Evolutionary conservation across 2,797 vertebrate genomes (phyloP).

Genomic region (Harpagifer antarcticus): DNA sequence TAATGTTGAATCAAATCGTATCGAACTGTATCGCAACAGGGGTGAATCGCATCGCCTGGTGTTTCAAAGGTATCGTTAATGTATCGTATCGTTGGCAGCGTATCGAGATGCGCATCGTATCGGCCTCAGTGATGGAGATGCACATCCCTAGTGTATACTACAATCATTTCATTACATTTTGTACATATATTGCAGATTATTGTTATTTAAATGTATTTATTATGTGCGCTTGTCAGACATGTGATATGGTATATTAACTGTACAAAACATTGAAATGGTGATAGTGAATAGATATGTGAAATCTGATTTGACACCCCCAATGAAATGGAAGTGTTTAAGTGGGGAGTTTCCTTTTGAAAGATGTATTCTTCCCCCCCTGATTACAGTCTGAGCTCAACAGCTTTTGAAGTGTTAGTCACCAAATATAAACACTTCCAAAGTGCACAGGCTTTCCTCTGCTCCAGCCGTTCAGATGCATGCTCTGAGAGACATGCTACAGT

Average conservation of each 20-base stretch:
- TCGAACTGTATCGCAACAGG: too few relatives aligned
- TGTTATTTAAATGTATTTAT: neutral
- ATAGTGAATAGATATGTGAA: neutral
- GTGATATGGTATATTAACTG: neutral
- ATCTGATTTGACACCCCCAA: neutral
- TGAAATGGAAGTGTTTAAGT: too few relatives aligned
- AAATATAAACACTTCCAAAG: slow-evolving; percentile 1
- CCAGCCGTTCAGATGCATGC: neutral
- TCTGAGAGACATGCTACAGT: neutral
- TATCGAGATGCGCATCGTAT: too few relatives aligned
- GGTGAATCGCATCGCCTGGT: too few relatives aligned
- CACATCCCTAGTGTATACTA: neutral
- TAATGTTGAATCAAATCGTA: too few relatives aligned
- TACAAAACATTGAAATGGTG: neutral
- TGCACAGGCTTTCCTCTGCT: neutral
- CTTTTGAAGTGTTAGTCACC: slow-evolving; percentile 17
- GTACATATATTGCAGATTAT: neutral
- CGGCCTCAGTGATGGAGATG: too few relatives aligned
- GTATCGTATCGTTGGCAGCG: too few relatives aligned
- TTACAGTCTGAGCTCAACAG: slow-evolving; percentile 21
- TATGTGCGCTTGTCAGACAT: neutral
- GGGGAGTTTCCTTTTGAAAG: neutral
- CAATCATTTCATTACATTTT: neutral
- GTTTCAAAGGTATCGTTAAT: too few relatives aligned
- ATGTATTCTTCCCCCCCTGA: neutral